These are phyloP conservation scores for Ditula angustiorana DNA, from an alignment of 2,888 invertebrate species.

Conservation along the genomic window DNA sequence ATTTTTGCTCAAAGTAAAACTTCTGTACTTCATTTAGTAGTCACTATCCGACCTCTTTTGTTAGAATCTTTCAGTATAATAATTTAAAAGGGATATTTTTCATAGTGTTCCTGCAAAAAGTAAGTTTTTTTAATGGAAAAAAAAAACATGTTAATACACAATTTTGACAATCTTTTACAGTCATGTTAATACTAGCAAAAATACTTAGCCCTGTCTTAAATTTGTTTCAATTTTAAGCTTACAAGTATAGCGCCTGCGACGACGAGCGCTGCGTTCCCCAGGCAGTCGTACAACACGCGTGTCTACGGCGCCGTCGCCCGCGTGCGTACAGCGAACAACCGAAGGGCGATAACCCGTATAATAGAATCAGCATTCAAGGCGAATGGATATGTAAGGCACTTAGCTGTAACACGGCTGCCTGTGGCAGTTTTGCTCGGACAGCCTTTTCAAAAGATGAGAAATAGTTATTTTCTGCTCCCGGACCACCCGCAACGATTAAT, in stretches of 20 bases:
- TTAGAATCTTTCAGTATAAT: no score
- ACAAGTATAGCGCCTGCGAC: neutral
- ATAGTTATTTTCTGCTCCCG: slow-evolving; percentile 75
- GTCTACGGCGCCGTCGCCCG: slow-evolving; percentile 11
- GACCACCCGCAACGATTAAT: slow-evolving; percentile 76
- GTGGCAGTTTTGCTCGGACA: slow-evolving; percentile 72
- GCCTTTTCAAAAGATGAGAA: slow-evolving; percentile 79
- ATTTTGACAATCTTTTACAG: no score
- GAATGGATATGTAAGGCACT: slow-evolving; percentile 67
- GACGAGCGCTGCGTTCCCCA: neutral
- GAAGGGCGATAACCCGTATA: slow-evolving; percentile 48
- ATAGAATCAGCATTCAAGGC: slow-evolving; percentile 56
- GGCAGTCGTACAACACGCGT: slow-evolving; percentile 6
- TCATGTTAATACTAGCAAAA: no score
- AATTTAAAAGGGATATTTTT: no score
- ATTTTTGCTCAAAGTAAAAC: no score
- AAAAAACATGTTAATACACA: no score
- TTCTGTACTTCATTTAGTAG: no score
- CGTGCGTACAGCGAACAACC: slow-evolving; percentile 19
- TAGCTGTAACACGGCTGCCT: slow-evolving; percentile 65
- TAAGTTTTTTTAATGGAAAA: no score
- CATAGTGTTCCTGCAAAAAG: no score
- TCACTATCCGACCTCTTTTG: no score
- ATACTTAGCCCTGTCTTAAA: neutral
- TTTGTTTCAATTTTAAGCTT: neutral